Evolutionary conservation across 53 echinoderm and acorn worm species (phyloP).

Genomic region (Echinarachnius parma): DNA sequence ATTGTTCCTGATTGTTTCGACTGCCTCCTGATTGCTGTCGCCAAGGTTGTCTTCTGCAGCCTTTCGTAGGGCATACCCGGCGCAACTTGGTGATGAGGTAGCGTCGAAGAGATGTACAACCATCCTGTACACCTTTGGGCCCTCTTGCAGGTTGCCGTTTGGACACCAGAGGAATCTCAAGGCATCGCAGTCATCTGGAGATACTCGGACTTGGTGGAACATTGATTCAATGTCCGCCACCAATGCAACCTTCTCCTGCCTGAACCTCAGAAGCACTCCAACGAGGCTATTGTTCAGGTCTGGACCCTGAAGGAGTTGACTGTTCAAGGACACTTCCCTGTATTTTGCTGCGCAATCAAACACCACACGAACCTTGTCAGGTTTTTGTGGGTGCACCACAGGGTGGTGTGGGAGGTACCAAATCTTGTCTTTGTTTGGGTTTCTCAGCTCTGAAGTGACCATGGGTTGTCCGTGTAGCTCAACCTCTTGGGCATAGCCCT

Average conservation of each 20-base stretch:
- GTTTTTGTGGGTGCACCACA: constrained; percentile 46
- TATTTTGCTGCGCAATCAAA: constrained; percentile 66
- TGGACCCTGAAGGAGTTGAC: constrained; percentile 64
- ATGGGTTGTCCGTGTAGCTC: too few species aligned
- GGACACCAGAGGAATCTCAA: too few species aligned
- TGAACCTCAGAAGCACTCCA: constrained; percentile 65
- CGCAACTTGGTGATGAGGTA: too few species aligned
- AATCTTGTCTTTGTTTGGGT: constrained; percentile 5
- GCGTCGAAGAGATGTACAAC: too few species aligned
- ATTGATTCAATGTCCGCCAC: constrained; percentile 61
- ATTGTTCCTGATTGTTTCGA: too few species aligned
- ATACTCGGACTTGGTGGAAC: constrained; percentile 65
- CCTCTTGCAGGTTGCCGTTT: too few species aligned
- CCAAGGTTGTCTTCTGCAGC: too few species aligned
- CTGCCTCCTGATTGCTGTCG: too few species aligned
- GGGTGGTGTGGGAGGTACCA: constrained; percentile 69
- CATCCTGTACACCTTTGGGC: too few species aligned
- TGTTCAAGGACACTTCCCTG: constrained; percentile 61
- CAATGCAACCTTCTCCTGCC: constrained; percentile 44
- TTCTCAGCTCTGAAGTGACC: too few species aligned
- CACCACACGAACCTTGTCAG: constrained; percentile 66
- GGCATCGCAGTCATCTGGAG: too few species aligned
- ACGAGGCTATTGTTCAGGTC: constrained; percentile 56
- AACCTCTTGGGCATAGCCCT: constrained; percentile 52
- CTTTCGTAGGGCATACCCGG: too few species aligned